Conservation (phyloP, 35 echinoderm and acorn worm genomes). For the Apostichopus californicus region DNA sequence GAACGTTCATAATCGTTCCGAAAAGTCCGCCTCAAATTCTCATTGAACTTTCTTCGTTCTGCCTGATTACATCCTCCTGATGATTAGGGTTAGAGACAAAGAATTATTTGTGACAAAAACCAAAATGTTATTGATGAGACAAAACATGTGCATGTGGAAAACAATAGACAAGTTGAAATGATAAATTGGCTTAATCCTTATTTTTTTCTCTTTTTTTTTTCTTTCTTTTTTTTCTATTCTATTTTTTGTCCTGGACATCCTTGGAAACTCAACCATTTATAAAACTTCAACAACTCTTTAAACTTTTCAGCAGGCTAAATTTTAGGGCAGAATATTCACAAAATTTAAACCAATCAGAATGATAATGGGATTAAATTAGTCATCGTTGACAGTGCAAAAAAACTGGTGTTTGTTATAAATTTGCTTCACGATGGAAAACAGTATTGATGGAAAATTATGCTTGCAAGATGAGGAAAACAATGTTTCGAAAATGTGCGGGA, state of each 20-base stretch:
- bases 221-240: no score
- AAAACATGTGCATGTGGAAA: not conserved
- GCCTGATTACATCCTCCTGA: slow-evolving; percentile 55
- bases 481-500: not conserved
- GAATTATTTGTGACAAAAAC: not conserved
- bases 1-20: slow-evolving; percentile 41
- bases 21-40: slow-evolving; percentile 39
- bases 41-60: slow-evolving; percentile 49
- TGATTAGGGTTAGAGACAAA: not conserved
- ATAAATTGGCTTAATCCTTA: not conserved
- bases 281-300: no score
- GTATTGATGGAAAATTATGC: not conserved
- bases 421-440: not conserved
- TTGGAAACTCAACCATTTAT: no score
- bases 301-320: no score
- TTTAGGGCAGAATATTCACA: no score
- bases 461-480: not conserved
- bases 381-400: not conserved
- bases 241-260: no score
- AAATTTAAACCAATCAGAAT: no score
- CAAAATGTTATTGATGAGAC: slow-evolving; percentile 4
- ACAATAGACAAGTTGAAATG: not conserved
- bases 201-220: no score
- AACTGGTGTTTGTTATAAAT: not conserved
- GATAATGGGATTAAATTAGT: no score